Conservation (phyloP, 2,113 vertebrate species). For the Cygnus atratus region DNA sequence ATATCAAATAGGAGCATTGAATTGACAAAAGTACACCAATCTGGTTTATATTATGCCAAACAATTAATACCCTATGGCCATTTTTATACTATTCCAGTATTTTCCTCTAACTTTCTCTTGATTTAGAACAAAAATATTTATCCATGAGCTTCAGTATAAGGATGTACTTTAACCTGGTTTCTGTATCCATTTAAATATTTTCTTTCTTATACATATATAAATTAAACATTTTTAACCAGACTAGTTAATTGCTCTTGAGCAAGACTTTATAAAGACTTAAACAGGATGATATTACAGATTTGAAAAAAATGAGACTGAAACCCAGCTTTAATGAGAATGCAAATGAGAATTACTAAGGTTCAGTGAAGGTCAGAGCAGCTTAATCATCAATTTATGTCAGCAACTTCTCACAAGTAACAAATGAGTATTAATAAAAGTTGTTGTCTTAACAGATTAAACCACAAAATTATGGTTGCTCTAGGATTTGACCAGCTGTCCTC, state of each 20-base stretch:
- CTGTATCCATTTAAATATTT: slow-evolving; percentile 17
- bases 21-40: background rate
- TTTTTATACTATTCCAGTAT: background rate
- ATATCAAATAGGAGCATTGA: background rate
- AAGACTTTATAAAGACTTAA: slow-evolving; percentile 31
- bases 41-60: background rate
- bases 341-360: slow-evolving; percentile 61
- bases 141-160: background rate
- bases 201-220: background rate
- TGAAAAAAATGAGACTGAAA: slow-evolving; percentile 59
- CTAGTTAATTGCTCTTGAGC: slow-evolving; percentile 57
- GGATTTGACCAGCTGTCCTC: slow-evolving; percentile 39
- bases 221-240: slow-evolving; percentile 52
- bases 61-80: background rate
- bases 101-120: background rate
- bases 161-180: slow-evolving; percentile 14
- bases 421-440: slow-evolving; percentile 71
- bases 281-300: background rate
- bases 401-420: slow-evolving; percentile 67
- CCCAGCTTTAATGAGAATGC: slow-evolving; percentile 69
- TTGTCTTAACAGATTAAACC: slow-evolving; percentile 72
- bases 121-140: background rate
- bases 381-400: slow-evolving; percentile 66
- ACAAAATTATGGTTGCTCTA: slow-evolving; percentile 46
- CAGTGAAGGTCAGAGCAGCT: slow-evolving; percentile 64